Evolutionary conservation across 2,113 vertebrate genomes (phyloP).

Genomic region (Eublepharis macularius): DNA sequence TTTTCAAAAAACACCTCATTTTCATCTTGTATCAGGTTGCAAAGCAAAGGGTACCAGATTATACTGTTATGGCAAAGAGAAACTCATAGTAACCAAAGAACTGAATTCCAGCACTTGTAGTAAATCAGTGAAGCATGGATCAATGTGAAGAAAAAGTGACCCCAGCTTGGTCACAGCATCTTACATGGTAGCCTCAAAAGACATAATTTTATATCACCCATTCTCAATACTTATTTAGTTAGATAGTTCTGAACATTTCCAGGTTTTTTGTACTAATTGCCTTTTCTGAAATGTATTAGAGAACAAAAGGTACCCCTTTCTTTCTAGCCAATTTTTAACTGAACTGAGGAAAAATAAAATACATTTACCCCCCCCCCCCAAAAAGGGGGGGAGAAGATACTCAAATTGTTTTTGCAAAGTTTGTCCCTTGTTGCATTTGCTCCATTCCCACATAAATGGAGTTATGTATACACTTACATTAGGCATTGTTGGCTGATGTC

Average conservation of each 20-base stretch:
- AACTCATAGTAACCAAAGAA: slow-evolving; percentile 32
- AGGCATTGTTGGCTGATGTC: neutral
- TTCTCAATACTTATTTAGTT: slow-evolving; percentile 5
- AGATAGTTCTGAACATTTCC: slow-evolving; percentile 42
- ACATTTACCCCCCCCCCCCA: neutral
- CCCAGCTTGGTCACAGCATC: slow-evolving; percentile 31
- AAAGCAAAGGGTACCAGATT: neutral
- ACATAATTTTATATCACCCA: slow-evolving; percentile 12
- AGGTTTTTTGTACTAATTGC: slow-evolving; percentile 42
- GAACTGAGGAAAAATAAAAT: neutral
- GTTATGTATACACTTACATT: neutral
- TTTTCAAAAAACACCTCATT: slow-evolving; percentile 21
- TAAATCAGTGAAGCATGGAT: neutral
- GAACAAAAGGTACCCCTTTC: neutral
- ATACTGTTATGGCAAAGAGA: neutral
- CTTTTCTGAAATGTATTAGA: neutral
- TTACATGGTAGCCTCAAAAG: neutral
- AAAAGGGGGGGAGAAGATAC: no score
- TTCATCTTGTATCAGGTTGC: neutral
- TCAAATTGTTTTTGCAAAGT: neutral
- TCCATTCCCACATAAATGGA: neutral
- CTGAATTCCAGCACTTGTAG: slow-evolving; percentile 18
- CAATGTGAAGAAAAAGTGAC: slow-evolving; percentile 23
- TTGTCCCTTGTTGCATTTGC: neutral
- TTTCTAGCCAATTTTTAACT: neutral